A percentile compares a stretch with the other conserved stretches of the same genome.
These are phyloP conservation scores for Heliopora coerulea DNA, from an alignment of 92 coral and sea anemone species.

Conservation along the genomic window DNA sequence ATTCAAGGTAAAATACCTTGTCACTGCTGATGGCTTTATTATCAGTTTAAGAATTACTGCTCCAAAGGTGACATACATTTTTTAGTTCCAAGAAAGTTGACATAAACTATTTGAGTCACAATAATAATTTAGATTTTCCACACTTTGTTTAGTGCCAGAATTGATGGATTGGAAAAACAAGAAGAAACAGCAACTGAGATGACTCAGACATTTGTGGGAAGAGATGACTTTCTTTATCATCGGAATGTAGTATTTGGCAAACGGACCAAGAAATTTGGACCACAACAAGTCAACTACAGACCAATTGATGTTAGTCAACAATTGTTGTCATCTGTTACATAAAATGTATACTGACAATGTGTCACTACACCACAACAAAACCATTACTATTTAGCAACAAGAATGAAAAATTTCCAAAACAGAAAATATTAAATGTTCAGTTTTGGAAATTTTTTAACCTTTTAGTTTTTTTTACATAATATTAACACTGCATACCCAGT, in stretches of 20 bases:
- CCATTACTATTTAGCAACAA: too few relatives aligned
- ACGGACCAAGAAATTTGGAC: slow-evolving; percentile 95
- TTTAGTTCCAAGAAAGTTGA: too few relatives aligned
- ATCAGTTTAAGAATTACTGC: too few relatives aligned
- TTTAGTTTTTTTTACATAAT: too few relatives aligned
- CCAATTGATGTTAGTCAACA: slow-evolving; percentile 58
- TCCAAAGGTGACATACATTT: not conserved
- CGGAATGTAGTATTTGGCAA: slow-evolving; percentile 89
- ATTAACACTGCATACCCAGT: too few relatives aligned
- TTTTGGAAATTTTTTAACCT: too few relatives aligned
- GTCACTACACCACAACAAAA: not conserved
- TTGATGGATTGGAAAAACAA: slow-evolving; percentile 93
- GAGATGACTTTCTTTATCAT: slow-evolving; percentile 89
- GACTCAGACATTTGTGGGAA: slow-evolving; percentile 78
- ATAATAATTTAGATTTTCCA: too few relatives aligned
- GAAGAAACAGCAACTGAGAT: slow-evolving; percentile 91
- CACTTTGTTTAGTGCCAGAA: slow-evolving; percentile 74
- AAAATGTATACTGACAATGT: too few relatives aligned
- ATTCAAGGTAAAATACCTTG: slow-evolving; percentile 64
- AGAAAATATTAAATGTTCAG: too few relatives aligned
- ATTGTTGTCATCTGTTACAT: not conserved
- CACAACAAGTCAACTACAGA: slow-evolving; percentile 81
- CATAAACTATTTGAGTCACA: too few relatives aligned
- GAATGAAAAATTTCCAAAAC: too few relatives aligned
- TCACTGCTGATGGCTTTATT: too few relatives aligned